A percentile compares a stretch with the other conserved stretches of the same genome.
phyloP scores from a whole-genome alignment of 2,113 vertebrate species.

The Osmerus mordax region DNA sequence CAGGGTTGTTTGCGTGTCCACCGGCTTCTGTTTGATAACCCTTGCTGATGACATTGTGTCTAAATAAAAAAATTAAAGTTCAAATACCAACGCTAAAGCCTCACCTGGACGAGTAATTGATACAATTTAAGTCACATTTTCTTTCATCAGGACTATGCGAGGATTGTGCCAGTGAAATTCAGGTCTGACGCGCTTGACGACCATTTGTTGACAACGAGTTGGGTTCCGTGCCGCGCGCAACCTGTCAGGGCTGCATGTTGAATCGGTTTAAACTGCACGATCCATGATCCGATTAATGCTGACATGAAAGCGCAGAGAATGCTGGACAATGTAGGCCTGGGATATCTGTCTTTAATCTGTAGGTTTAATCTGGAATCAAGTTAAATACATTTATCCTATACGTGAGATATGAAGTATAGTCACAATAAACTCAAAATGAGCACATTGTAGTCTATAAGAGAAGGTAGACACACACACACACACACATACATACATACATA shows the following conservation, averaged over 20 bases:
- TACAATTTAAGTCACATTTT: too few relatives aligned
- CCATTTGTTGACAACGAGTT: neutral
- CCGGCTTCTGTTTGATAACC: constrained; percentile 30
- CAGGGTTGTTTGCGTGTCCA: neutral
- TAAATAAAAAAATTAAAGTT: too few relatives aligned
- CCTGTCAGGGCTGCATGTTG: neutral
- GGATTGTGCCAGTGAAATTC: neutral
- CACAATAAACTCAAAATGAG: too few relatives aligned
- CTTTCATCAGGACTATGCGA: too few relatives aligned
- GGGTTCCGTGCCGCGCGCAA: neutral
- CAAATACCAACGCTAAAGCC: too few relatives aligned
- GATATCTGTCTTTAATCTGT: too few relatives aligned
- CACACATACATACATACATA: neutral
- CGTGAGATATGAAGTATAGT: too few relatives aligned
- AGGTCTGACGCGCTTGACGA: neutral
- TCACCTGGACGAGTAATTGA: too few relatives aligned
- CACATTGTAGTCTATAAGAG: neutral
- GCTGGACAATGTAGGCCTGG: neutral
- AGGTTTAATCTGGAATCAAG: too few relatives aligned
- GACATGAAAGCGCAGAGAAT: neutral
- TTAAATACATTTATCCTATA: too few relatives aligned
- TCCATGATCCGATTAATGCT: constrained; percentile 5
- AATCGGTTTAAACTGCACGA: neutral
- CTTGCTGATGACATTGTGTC: constrained; percentile 46
- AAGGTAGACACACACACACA: neutral